phyloP scores from a whole-genome alignment of 2,797 vertebrate species.

The Sebastes oblongus region DNA sequence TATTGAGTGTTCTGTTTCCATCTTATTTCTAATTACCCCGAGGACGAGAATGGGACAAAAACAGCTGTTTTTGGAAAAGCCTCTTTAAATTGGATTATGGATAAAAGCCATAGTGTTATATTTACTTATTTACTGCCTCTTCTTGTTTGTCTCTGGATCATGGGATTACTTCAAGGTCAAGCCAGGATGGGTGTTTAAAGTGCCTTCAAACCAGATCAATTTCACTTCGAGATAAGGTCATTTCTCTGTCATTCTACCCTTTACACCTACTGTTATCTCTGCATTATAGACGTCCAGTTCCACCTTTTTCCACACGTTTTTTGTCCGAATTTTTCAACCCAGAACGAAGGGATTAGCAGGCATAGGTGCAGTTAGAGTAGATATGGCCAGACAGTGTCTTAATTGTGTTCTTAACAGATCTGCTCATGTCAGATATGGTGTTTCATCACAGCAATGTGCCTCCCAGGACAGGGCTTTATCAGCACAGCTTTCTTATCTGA shows the following conservation, averaged over 20 bases:
- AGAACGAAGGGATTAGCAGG: constrained; percentile 46
- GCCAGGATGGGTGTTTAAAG: constrained; percentile 14
- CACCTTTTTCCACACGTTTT: background rate
- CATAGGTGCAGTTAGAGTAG: constrained; percentile 59
- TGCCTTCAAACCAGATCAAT: constrained; percentile 19
- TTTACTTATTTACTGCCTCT: constrained; percentile 22
- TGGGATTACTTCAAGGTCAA: constrained; percentile 8
- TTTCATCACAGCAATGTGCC: constrained; percentile 71
- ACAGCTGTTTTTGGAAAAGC: constrained; percentile 11
- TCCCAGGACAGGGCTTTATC: constrained; percentile 69
- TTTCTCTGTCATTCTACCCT: background rate
- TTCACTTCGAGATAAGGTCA: constrained; percentile 3
- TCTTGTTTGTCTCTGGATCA: constrained; percentile 20
- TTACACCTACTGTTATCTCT: background rate
- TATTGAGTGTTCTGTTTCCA: constrained; percentile 1
- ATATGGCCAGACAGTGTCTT: constrained; percentile 74
- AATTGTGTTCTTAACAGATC: constrained; percentile 79
- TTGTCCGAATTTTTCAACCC: constrained; percentile 23
- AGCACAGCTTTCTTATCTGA: constrained; percentile 67
- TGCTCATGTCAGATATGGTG: constrained; percentile 69
- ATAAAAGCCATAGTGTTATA: constrained; percentile 29
- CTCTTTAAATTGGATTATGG: constrained; percentile 29
- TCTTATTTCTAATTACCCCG: constrained; percentile 31
- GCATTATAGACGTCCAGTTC: constrained; percentile 2
- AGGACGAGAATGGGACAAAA: constrained; percentile 14